These are phyloP conservation scores for Netelia inedita DNA, from an alignment of 2,888 invertebrate species.

Conservation along the genomic window DNA sequence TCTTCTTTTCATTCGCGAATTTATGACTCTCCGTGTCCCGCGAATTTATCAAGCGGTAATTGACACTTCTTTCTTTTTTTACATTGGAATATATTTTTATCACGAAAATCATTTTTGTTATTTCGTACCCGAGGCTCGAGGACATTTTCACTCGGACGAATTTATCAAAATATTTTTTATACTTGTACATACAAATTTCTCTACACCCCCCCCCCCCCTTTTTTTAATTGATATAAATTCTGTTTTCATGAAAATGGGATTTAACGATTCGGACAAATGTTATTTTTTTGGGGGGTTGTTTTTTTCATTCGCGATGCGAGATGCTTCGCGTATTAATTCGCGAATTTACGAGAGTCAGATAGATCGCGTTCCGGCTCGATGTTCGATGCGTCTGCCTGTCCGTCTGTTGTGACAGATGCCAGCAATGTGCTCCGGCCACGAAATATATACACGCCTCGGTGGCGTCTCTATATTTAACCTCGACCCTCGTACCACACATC, in stretches of 20 bases:
- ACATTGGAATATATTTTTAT: not conserved
- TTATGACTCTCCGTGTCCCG: not conserved
- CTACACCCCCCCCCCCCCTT: too few species aligned
- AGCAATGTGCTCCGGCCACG: slow-evolving; percentile 59
- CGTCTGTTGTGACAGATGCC: slow-evolving; percentile 74
- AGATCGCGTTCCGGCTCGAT: slow-evolving; percentile 29
- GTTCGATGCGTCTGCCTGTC: slow-evolving; percentile 51
- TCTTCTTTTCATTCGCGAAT: not conserved
- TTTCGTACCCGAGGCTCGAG: too few species aligned
- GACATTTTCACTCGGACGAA: too few species aligned
- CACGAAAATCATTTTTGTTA: not conserved
- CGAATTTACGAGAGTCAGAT: slow-evolving; percentile 45
- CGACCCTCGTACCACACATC: slow-evolving; percentile 28
- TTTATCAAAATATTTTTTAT: too few species aligned
- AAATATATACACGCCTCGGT: slow-evolving; percentile 44
- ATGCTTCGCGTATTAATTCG: slow-evolving; percentile 41
- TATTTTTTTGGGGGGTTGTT: not conserved
- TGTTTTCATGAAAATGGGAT: too few species aligned
- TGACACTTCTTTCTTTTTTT: not conserved
- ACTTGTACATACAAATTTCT: too few species aligned
- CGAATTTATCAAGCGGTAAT: not conserved
- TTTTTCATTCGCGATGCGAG: slow-evolving; percentile 1
- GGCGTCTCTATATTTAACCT: slow-evolving; percentile 60
- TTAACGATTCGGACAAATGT: not conserved
- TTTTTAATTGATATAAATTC: too few species aligned